phyloP scores from a whole-genome alignment of 2,888 invertebrate species.

The Phania funesta region DNA sequence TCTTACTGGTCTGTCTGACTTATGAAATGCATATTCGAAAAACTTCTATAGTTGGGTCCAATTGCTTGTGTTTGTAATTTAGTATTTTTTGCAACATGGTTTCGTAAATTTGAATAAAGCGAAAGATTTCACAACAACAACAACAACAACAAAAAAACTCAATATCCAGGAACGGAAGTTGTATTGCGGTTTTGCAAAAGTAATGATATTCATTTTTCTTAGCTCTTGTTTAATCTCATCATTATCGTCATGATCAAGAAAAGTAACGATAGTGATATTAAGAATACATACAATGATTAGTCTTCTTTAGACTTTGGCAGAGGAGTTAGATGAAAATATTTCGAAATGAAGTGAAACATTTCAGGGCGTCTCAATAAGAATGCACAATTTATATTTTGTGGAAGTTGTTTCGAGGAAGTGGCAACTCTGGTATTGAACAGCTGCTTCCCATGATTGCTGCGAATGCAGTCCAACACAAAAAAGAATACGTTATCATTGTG shows the following conservation, averaged over 20 bases:
- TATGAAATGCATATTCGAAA: slow-evolving; percentile 1
- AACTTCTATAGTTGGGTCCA: not conserved
- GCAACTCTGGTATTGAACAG: too few species aligned
- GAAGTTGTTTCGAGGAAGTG: too few species aligned
- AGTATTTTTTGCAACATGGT: slow-evolving; percentile 1
- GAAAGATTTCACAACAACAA: slow-evolving; percentile 13
- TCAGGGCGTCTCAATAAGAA: too few species aligned
- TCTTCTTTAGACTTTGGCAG: too few species aligned
- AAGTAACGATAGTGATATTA: slow-evolving; percentile 12
- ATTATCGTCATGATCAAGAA: slow-evolving; percentile 30
- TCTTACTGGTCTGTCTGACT: slow-evolving; percentile 24
- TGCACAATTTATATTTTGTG: too few species aligned
- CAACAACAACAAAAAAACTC: slow-evolving; percentile 4
- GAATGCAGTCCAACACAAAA: too few species aligned
- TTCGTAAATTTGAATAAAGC: slow-evolving; percentile 38
- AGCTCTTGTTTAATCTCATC: slow-evolving; percentile 26
- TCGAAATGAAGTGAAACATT: too few species aligned
- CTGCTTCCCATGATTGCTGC: too few species aligned
- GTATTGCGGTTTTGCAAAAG: slow-evolving; percentile 63
- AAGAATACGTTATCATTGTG: too few species aligned
- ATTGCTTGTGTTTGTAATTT: slow-evolving; percentile 12
- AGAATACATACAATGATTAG: slow-evolving; percentile 9
- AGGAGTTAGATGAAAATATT: too few species aligned
- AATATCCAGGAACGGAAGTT: slow-evolving; percentile 61
- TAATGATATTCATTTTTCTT: slow-evolving; percentile 39